A percentile compares a stretch with the other conserved stretches of the same genome.
Conservation (phyloP, 2,797 vertebrate genomes). For the Tenualosa ilisha region DNA sequence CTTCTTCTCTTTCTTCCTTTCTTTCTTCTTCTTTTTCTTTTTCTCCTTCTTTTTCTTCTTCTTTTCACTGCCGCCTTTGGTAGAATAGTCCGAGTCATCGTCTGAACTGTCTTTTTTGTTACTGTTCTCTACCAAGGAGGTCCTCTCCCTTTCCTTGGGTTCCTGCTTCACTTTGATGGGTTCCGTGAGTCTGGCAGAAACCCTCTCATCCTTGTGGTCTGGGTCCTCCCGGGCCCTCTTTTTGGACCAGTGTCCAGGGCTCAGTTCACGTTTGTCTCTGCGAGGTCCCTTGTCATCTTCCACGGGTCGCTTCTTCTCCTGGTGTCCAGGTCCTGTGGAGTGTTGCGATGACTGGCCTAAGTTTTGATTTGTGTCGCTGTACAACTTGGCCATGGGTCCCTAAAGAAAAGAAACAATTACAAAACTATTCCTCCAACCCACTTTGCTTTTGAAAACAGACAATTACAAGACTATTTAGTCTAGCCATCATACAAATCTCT, state of each 20-base stretch:
- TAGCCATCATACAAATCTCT: background rate
- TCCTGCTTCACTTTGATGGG: slow-evolving; percentile 52
- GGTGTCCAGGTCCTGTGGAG: background rate
- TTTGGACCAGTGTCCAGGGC: slow-evolving; percentile 30
- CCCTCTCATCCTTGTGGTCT: slow-evolving; percentile 45
- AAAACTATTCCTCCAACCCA: background rate
- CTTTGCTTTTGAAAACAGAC: background rate
- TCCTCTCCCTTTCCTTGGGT: slow-evolving; percentile 55
- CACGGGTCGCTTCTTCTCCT: background rate
- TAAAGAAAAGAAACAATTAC: background rate
- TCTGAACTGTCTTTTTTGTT: slow-evolving; percentile 39
- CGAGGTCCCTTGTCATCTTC: slow-evolving; percentile 35
- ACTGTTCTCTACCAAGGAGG: slow-evolving; percentile 8
- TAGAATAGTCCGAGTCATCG: slow-evolving; percentile 36
- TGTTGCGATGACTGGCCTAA: background rate
- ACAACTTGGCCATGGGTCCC: background rate
- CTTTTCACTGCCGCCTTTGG: background rate
- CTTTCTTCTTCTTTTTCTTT: slow-evolving; percentile 49
- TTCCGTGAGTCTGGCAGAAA: background rate
- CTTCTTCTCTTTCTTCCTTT: slow-evolving; percentile 64
- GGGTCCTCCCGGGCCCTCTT: background rate
- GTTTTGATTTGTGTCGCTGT: background rate
- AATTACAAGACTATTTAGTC: background rate
- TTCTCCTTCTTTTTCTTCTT: background rate
- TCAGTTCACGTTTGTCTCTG: slow-evolving; percentile 29